Base-by-base conservation (phyloP, 1,140 invertebrate genomes). In the Hesperophylax magnus region DNA sequence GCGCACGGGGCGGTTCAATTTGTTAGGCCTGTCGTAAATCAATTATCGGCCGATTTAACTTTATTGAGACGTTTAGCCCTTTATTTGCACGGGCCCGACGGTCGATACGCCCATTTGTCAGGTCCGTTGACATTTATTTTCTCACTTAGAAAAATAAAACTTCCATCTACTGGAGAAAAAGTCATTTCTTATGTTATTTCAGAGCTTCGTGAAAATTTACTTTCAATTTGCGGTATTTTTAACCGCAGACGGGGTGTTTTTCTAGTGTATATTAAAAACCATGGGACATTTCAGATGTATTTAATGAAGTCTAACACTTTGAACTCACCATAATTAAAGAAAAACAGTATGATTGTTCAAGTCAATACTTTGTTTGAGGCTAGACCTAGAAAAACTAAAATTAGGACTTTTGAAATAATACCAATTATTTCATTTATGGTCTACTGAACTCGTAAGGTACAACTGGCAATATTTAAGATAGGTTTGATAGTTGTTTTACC, bases 41-140 rank as follows among this genome's bases (percentile, higher is more conserved):
- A 71, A 71, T 71, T 71, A 71, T 71, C 67, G 47, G 47, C n/a
- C 67, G 67, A 71, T 71, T 71, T 47, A 71, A 71, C 67, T 52
- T 71, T 71, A 71, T 53, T n/a, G 67, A 52, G 67, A 71, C 67
- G 39, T 71, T 71, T 53, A 71, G 34, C 31, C 67, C 24, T 71
- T 71, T 71, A 71, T 71, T 71, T 71, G 67, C 39, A 22, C 67
- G n/a, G 47, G 24, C 27, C 67, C 14, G 34, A 22, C 20, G 34
- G 34, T 27, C 67, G 67, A 71, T 47, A 71, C 24, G 34, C 6
- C 67, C 67, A 71, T 71, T 71, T 71, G 67, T 71, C 67, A 52
- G 9, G 14, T 18, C n/a, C 24, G 67, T 71, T 71, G 67, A 71
- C 67, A 71, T 71, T 71, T 71, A 71, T 71, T 22, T 39, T 20